Evolutionary conservation across 1,140 invertebrate species (phyloP), one percentile per base, ranked within the genome.

Genomic region (Leptinotarsa defecta): DNA sequence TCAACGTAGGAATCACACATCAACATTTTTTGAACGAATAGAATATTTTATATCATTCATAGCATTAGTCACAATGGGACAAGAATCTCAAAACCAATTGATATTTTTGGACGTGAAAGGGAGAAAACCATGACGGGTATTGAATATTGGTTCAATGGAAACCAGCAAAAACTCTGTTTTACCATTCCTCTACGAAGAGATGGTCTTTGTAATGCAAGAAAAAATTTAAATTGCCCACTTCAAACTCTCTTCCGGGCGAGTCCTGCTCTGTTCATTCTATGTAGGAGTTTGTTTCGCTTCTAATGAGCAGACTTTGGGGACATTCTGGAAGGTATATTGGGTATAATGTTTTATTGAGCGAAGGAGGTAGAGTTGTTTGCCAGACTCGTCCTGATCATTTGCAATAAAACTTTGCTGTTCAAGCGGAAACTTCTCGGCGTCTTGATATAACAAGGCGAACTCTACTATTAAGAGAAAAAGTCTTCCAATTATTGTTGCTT

Each of bases 381-480:
- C 67, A 62, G 67, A 73, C 76, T 77, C 73, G 57, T 77, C 76
- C 63, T 34, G 76, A 77, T 77, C 68, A 77, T 77, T 77, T 74
- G 76, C 77, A 78, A 78, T 78, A 78, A 78, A 78, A 76, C 74
- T 75, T 73, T 24, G 71, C 74, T 76, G 69, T 74, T 78, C 77
- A 76, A 61, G 77, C 74, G 71, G 77, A 78, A 78, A 73, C 71
- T 78, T 72, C 71, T 27, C 67, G 52, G 52, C 71, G 68, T 67
- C 48, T 48, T 68, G 22, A 77, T 65, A 76, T 78, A 78, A 78
- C 77, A 71, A 78, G 77, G 70, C 73, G 71, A 73, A 76, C 62
- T 78, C 70, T 71, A 49, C 70, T 49, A 19, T 71, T 71, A 19
- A 73, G n/a, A 63, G 43, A 69, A 77, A 77, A 77, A 74, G 57